phyloP scores from a whole-genome alignment of 2,797 vertebrate species.

The Pipistrellus nathusii region DNA sequence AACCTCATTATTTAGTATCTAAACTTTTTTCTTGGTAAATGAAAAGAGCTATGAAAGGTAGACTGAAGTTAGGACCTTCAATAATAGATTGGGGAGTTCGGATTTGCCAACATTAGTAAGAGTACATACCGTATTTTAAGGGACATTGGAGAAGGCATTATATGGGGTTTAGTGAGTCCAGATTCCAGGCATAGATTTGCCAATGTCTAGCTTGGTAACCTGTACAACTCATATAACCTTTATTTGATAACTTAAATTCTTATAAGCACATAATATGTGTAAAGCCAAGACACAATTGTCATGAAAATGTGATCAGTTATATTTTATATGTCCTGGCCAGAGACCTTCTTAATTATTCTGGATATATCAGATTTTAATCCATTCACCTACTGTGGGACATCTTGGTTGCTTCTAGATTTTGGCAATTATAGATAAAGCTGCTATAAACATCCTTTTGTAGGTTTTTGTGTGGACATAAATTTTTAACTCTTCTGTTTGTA shows the following conservation, averaged over 20 bases:
- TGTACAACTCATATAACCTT: not conserved
- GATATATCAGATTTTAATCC: not conserved
- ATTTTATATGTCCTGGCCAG: too few species aligned
- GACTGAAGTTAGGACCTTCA: not conserved
- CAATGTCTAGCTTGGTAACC: not conserved
- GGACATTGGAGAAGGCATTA: not conserved
- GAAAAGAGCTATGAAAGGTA: not conserved
- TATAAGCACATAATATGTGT: too few species aligned
- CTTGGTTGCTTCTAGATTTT: not conserved
- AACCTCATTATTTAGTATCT: not conserved
- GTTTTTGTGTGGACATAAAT: not conserved
- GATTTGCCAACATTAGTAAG: not conserved
- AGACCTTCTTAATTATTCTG: too few species aligned
- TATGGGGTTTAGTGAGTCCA: not conserved
- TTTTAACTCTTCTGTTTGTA: not conserved
- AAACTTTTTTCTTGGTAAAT: conserved; percentile 9
- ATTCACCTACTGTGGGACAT: not conserved
- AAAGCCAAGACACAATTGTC: too few species aligned
- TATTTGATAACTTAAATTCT: too few species aligned
- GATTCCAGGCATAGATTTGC: not conserved
- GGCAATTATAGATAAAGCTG: not conserved
- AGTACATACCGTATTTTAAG: not conserved
- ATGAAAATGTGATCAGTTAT: too few species aligned
- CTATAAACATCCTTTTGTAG: not conserved
- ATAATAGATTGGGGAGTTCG: not conserved